Percentiles rank a stretch among this genome's conserved stretches.
Conservation (phyloP, 1,140 invertebrate genomes). For the Pollicipes pollicipes region DNA sequence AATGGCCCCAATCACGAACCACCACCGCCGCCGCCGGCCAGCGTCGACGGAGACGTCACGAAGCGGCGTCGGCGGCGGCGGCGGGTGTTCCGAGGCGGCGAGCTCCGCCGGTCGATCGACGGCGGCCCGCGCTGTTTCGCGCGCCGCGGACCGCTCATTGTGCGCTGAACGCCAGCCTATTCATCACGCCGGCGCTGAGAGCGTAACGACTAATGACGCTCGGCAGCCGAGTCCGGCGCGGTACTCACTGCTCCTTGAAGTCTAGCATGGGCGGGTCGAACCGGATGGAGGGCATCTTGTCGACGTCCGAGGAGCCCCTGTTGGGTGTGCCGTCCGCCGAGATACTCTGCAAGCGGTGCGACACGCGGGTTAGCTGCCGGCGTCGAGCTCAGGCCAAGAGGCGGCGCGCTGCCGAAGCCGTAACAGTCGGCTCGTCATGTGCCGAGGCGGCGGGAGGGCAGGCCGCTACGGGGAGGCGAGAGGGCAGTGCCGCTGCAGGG, state of each 20-base stretch:
- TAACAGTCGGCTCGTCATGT: too few relatives aligned
- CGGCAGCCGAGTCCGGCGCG: slow-evolving; percentile 12
- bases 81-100: not conserved
- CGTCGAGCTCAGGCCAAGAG: too few relatives aligned
- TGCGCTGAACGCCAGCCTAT: too few relatives aligned
- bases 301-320: not conserved
- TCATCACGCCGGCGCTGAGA: slow-evolving; percentile 12
- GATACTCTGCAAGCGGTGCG: not conserved
- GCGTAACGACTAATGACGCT: slow-evolving; percentile 8
- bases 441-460: too few relatives aligned
- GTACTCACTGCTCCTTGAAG: slow-evolving; percentile 44
- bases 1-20: slow-evolving; percentile 9
- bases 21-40: slow-evolving; percentile 3
- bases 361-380: too few relatives aligned
- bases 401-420: too few relatives aligned
- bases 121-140: too few relatives aligned
- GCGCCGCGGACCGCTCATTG: too few relatives aligned
- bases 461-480: too few relatives aligned
- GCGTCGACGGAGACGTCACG: slow-evolving; percentile 4
- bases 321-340: slow-evolving; percentile 4
- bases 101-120: too few relatives aligned
- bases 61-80: not conserved
- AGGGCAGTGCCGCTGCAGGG: too few relatives aligned
- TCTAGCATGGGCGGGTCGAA: slow-evolving; percentile 44
- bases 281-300: slow-evolving; percentile 23